Conservation (phyloP, 2,888 invertebrate species). For the Flexamia atlantica region DNA sequence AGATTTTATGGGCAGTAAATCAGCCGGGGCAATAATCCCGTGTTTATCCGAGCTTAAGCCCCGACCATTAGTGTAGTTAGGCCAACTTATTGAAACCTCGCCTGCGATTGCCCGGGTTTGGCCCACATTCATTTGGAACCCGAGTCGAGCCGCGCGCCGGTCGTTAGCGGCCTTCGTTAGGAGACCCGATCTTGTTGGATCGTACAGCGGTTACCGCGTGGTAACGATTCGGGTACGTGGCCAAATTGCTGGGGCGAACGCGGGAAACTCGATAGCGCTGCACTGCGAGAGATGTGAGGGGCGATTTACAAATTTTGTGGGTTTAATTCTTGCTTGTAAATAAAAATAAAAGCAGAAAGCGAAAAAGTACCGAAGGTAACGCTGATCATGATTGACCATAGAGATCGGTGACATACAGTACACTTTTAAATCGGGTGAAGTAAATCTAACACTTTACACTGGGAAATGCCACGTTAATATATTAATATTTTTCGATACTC, state of each 20-base stretch:
- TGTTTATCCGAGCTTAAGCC: conserved; percentile 25
- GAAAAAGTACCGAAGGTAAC: too few relatives aligned
- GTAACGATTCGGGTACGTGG: background rate
- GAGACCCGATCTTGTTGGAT: background rate
- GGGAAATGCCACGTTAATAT: too few relatives aligned
- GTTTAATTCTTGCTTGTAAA: too few relatives aligned
- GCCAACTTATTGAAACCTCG: conserved; percentile 50
- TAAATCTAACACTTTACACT: too few relatives aligned
- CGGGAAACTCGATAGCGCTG: background rate
- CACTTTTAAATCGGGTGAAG: too few relatives aligned
- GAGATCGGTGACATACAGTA: too few relatives aligned
- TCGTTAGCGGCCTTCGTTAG: conserved; percentile 34
- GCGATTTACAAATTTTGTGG: too few relatives aligned
- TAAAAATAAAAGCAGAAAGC: too few relatives aligned
- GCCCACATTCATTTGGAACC: conserved; percentile 20
- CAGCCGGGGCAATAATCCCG: conserved; percentile 11
- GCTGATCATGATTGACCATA: too few relatives aligned
- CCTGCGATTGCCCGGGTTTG: background rate
- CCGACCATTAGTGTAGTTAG: conserved; percentile 43
- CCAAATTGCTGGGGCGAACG: background rate
- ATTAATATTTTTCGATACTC: background rate
- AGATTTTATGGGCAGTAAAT: conserved; percentile 13
- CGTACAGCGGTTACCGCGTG: background rate
- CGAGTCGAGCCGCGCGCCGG: background rate
- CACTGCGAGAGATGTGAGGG: too few relatives aligned